A percentile compares a stretch with the other conserved stretches of the same genome.
Evolutionary conservation across 2,797 vertebrate genomes (phyloP).

Genomic region (Arrhamphus sclerolepis): DNA sequence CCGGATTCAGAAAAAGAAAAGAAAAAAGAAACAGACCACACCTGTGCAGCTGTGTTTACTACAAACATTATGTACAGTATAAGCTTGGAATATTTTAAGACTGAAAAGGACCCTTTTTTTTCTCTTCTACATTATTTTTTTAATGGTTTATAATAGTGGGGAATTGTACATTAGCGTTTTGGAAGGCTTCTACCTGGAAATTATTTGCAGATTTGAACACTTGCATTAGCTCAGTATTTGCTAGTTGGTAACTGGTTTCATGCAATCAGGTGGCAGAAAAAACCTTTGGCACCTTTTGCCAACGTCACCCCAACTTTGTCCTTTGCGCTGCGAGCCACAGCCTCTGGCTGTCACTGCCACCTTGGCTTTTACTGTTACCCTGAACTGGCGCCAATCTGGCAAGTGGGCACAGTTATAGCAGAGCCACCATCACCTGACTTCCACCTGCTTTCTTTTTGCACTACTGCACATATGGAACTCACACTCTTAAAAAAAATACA

Average conservation of each 20-base stretch:
- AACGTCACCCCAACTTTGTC: constrained; percentile 48
- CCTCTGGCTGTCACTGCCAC: constrained; percentile 62
- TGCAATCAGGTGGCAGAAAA: constrained; percentile 31
- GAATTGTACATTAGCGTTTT: no score
- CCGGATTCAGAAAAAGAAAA: background rate
- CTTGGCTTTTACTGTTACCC: constrained; percentile 51
- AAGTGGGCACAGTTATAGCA: constrained; percentile 42
- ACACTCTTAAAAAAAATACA: background rate
- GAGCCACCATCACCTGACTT: constrained; percentile 48
- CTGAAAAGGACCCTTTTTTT: background rate
- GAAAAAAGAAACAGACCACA: background rate
- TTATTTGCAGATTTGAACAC: background rate
- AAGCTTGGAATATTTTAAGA: background rate
- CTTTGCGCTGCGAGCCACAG: constrained; percentile 44
- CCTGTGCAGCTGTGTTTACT: background rate
- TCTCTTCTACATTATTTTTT: no score
- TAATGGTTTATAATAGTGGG: no score
- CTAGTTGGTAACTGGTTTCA: constrained; percentile 21
- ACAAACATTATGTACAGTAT: background rate
- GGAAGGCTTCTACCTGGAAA: background rate
- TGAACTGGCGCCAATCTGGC: constrained; percentile 59
- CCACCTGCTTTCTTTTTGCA: constrained; percentile 30
- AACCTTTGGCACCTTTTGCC: constrained; percentile 60
- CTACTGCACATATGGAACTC: constrained; percentile 5
- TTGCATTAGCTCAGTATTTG: constrained; percentile 1